Conservation (phyloP, 2,797 vertebrate species). For the Danio aesculapii region DNA sequence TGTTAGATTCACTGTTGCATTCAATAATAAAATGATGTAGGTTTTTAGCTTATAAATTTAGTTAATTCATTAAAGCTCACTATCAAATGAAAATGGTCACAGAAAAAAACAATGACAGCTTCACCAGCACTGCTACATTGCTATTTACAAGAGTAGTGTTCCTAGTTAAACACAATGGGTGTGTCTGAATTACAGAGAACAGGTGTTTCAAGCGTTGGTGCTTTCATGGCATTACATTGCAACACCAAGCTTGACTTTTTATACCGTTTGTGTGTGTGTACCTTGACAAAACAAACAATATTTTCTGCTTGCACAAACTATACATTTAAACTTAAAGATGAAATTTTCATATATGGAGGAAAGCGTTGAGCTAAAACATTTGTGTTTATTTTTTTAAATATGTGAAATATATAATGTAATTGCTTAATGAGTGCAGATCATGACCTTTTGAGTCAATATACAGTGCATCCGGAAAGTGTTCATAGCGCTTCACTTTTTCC, state of each 20-base stretch:
- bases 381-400: too few species aligned
- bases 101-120: background rate
- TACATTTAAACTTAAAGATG: too few species aligned
- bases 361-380: too few species aligned
- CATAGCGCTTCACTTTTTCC: too few species aligned
- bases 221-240: background rate
- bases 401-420: too few species aligned
- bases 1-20: too few species aligned
- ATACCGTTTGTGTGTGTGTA: background rate
- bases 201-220: background rate
- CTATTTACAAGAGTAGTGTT: background rate
- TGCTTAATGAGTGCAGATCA: too few species aligned
- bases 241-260: background rate
- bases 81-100: background rate
- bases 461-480: too few species aligned
- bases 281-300: too few species aligned
- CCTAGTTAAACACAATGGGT: constrained; percentile 4
- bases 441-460: too few species aligned
- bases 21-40: background rate
- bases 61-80: background rate
- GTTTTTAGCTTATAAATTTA: background rate
- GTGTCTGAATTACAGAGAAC: constrained; percentile 13
- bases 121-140: background rate
- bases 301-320: too few species aligned
- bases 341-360: too few species aligned